Evolutionary conservation across 2,888 invertebrate genomes (phyloP).

Genomic region (Ophion ventricosus): DNA sequence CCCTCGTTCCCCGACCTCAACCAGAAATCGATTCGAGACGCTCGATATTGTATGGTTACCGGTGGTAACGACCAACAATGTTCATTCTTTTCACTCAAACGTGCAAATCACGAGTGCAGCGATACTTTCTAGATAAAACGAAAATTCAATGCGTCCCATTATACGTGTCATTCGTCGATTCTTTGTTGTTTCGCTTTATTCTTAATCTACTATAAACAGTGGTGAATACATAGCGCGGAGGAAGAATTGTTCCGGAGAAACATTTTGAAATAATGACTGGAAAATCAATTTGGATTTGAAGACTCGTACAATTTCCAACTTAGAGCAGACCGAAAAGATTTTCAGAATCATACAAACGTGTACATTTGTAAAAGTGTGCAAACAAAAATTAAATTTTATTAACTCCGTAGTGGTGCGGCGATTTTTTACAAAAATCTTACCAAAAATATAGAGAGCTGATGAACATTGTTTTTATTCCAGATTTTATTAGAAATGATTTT

Average conservation of each 20-base stretch:
- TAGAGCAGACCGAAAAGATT: background rate
- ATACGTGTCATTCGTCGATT: background rate
- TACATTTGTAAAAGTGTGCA: too few relatives aligned
- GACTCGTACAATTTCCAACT: background rate
- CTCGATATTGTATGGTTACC: slow-evolving; percentile 59
- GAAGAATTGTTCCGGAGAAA: background rate
- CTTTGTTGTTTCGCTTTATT: background rate
- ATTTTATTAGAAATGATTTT: too few relatives aligned
- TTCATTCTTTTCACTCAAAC: slow-evolving; percentile 55
- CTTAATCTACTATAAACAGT: background rate
- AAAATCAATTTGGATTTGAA: too few relatives aligned
- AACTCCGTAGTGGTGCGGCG: too few relatives aligned
- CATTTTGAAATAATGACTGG: background rate
- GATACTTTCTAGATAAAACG: slow-evolving; percentile 11
- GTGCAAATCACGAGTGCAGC: slow-evolving; percentile 46
- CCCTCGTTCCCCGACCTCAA: slow-evolving; percentile 19
- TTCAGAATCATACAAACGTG: too few relatives aligned
- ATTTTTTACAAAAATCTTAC: too few relatives aligned
- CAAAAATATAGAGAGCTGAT: too few relatives aligned
- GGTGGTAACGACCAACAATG: slow-evolving; percentile 60
- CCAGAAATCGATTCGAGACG: slow-evolving; percentile 60
- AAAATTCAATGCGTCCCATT: slow-evolving; percentile 17
- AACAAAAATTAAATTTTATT: too few relatives aligned
- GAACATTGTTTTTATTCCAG: too few relatives aligned
- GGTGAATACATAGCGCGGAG: background rate